Conservation (phyloP, 2,797 vertebrate species). For the Propithecus deckenii region DNA sequence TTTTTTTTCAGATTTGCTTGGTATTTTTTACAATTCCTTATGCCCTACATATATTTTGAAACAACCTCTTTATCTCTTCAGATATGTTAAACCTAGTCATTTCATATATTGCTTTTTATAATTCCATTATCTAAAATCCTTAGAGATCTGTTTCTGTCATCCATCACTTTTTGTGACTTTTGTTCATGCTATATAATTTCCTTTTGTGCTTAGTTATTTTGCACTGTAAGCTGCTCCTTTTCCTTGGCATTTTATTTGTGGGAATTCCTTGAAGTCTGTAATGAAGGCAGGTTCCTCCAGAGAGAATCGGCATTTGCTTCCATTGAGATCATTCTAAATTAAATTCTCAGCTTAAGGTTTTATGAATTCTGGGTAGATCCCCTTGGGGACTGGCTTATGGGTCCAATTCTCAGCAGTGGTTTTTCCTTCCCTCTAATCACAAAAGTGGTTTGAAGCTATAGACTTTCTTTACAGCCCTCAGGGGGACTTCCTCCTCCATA, state of each 20-base stretch:
- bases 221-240: neutral
- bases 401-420: neutral
- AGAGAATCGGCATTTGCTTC: constrained; percentile 22
- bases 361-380: neutral
- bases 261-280: constrained; percentile 19
- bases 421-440: neutral
- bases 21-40: neutral
- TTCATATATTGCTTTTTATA: neutral
- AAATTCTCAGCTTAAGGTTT: neutral
- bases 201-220: neutral
- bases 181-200: neutral
- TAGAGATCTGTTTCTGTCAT: neutral
- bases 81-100: neutral
- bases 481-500: neutral
- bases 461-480: neutral
- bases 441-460: neutral
- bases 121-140: constrained; percentile 28
- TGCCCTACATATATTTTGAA: neutral
- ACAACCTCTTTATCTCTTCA: neutral
- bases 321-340: neutral
- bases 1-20: neutral
- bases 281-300: constrained; percentile 28
- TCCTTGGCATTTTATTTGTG: neutral
- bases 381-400: neutral
- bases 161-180: constrained; percentile 16